Percentiles rank a stretch among this genome's conserved stretches.
These are phyloP conservation scores for Pseudoatta argentina DNA, from an alignment of 1,140 invertebrate genomes.

Conservation along the genomic window DNA sequence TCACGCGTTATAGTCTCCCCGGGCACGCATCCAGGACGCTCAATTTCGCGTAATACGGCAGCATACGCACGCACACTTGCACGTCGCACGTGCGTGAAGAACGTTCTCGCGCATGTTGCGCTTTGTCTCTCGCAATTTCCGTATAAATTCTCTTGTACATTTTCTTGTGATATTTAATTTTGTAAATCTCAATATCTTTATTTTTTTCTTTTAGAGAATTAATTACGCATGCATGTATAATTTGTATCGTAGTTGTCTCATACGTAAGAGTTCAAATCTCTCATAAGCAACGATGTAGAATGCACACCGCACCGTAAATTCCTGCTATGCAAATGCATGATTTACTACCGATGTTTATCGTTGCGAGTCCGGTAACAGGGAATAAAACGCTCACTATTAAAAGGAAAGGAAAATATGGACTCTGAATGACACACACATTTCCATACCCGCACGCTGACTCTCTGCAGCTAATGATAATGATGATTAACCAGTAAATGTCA, in stretches of 20 bases:
- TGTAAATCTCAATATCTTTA: not conserved
- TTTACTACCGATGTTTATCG: constrained; percentile 47
- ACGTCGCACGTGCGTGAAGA: not conserved
- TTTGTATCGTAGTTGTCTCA: not conserved
- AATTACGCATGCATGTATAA: not conserved
- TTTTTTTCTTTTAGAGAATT: not conserved
- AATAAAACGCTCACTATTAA: constrained; percentile 45
- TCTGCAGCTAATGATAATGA: constrained; percentile 1
- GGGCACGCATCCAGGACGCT: constrained; percentile 68
- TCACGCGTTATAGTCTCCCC: constrained; percentile 76
- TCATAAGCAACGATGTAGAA: constrained; percentile 21
- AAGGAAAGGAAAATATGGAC: constrained; percentile 44
- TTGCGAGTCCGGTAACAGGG: constrained; percentile 29
- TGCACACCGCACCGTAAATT: constrained; percentile 9
- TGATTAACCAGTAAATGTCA: constrained; percentile 30
- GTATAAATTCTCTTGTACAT: not conserved
- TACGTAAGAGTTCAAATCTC: not conserved
- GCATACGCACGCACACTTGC: not conserved
- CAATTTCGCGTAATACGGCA: constrained; percentile 4
- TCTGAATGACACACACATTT: constrained; percentile 14
- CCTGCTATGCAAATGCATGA: constrained; percentile 48
- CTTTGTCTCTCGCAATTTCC: not conserved
- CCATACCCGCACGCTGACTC: not conserved
- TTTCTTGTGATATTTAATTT: not conserved
- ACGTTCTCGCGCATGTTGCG: not conserved